Base-by-base conservation (phyloP, 2,888 invertebrate species). In the Latrodectus elegans region DNA sequence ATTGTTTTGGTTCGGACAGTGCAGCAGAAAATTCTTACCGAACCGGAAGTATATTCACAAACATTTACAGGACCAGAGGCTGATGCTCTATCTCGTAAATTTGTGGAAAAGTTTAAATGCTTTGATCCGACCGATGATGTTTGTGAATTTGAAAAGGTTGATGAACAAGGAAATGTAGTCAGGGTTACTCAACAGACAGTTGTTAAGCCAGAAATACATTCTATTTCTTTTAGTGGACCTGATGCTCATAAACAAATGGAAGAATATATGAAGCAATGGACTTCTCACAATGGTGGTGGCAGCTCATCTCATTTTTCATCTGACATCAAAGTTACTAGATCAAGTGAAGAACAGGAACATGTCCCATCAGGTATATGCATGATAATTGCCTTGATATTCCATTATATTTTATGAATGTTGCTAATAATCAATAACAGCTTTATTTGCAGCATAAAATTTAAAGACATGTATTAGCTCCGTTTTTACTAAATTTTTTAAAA, bases 11-110 rank as follows among this genome's bases (percentile, higher is more conserved):
- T 82, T 14, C 76, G 90, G 49, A 89, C 88, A 10, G 89, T 90
- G 12, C 68, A 86, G 64, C 82, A 75, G 52, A 75, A 84, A 51
- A 76, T 81, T 17, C 60, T 84, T 11, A 81, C 88, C 49, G 83
- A 89, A 70, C 89, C 89, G 1, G 76, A 88, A 38, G 78, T 90
- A 12, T 78, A 84, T 65, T 89, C 87, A 22, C 77, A 80, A 84
- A 81, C 93, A 4, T 94, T 94, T 90, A 92, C 91, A 74, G 94
- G 94, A 17, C 92, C 93, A 68, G 93, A 93, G 89, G 94, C 93
- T 49, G 93, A 94, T 81, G 91, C 92, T 79, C 92, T 93, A 89
- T 90, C 94, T 84, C 91, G 92, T 86, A 92, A 93, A 83, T 94
- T 93, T 89, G 92, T 94, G 15, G 92, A 93, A 64, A 68, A 70